Percentiles rank a stretch among this genome's conserved stretches.
These are phyloP conservation scores for Lepilemur septentrionalis DNA, from an alignment of 2,797 vertebrate genomes.

Conservation along the genomic window DNA sequence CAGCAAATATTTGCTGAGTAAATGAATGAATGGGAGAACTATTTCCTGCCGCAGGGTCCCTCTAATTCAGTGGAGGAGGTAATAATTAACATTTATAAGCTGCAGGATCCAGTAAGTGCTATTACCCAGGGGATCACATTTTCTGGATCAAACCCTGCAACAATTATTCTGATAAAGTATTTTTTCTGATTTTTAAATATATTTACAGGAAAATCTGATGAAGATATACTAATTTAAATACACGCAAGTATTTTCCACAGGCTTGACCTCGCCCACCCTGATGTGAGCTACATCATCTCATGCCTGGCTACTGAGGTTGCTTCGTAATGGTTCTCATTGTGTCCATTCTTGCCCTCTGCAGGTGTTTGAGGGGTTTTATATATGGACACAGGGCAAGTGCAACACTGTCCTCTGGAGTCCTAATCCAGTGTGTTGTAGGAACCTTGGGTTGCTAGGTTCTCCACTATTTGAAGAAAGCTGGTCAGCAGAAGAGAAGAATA, in stretches of 20 bases:
- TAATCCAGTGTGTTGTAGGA: background rate
- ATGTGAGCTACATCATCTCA: accelerated
- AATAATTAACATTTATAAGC: background rate
- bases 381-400: too few species aligned
- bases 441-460: background rate
- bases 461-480: background rate
- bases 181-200: background rate
- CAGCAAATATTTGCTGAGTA: background rate
- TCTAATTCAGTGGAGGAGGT: background rate
- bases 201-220: background rate
- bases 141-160: background rate
- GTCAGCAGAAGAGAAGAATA: background rate
- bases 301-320: accelerated
- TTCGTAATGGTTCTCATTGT: background rate
- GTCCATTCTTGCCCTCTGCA: background rate
- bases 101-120: background rate
- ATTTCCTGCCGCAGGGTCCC: background rate
- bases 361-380: background rate
- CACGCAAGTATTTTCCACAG: background rate
- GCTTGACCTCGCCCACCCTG: accelerated
- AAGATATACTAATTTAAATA: background rate
- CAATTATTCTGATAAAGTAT: background rate
- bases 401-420: background rate
- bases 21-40: background rate
- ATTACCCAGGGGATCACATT: accelerated